Evolutionary conservation across 2,113 vertebrate species (phyloP), one percentile per base, ranked within the genome.

Genomic region (Chionomys nivalis): DNA sequence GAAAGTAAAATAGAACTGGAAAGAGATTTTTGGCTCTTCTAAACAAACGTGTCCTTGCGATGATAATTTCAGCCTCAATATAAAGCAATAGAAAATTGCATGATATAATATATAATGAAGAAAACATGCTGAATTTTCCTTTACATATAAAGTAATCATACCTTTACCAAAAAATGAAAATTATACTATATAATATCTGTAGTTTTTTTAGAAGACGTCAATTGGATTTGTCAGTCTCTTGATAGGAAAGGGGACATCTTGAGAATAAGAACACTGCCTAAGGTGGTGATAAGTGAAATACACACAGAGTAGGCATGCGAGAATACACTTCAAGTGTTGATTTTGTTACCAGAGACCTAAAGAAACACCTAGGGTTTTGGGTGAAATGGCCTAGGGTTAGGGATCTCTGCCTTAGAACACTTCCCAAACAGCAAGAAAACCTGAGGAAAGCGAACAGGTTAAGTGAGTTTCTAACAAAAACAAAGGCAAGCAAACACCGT

Each of bases 171-270:
- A 42, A 87, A 82, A 33, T 4, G 33, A 23, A 95, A 55, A 24
- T 52, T 73, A 94, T 90, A 76, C 89, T 96, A 89, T 91, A 52
- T 82, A 94, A 88, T 90, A 58, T 26, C 65, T 79, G 76, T 52
- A 55, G 24, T 4, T 94, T 55, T 47, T 89, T 87, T 79, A 92
- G 52, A 66, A 87, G 42, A 5, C n/a, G 76, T 55, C 65, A 12
- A 36, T 77, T 92, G 87, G 47, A 87, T 94, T 92, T 81, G 5
- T 52, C 36, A 82, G 11, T 83, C 73, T 72, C 19, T 70, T 77
- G 39, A 24, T 39, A 90, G 52, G 72, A 93, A 61, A 91, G 26
- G n/a, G 83, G 58, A 26, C 87, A 77, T 44, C 44, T 86, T 78
- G 39, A 91, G 63, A 95, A 87, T 10, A 68, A 61, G 87, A 93